These are phyloP conservation scores for Palythoa grandis DNA, from an alignment of 92 coral and sea anemone genomes.

Conservation along the genomic window DNA sequence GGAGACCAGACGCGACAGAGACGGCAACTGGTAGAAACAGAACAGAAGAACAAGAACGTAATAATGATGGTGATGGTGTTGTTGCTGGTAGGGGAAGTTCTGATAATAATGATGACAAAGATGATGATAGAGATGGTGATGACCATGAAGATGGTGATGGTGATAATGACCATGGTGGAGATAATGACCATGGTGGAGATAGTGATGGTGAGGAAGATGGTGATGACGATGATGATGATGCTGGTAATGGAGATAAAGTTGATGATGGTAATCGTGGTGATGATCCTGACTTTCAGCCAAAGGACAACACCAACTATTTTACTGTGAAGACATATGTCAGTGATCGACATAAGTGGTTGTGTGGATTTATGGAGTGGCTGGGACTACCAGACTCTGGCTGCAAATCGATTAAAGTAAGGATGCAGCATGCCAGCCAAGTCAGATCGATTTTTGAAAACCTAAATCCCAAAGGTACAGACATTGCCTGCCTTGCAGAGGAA, in stretches of 20 bases:
- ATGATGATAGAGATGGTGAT: no score
- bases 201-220: no score
- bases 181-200: no score
- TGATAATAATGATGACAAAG: background rate
- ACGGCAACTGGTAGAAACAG: background rate
- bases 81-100: background rate
- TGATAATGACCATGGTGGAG: background rate
- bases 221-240: no score
- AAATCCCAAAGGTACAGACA: background rate
- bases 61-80: background rate
- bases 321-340: background rate
- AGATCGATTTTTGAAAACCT: background rate
- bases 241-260: no score
- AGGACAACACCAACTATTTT: background rate
- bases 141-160: background rate
- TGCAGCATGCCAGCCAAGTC: background rate
- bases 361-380: background rate
- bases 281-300: background rate
- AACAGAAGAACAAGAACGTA: background rate
- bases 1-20: slow-evolving; percentile 1
- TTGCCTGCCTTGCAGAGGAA: background rate
- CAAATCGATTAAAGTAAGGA: background rate
- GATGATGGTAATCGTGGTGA: no score
- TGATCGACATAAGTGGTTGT: background rate
- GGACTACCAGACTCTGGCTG: background rate